A percentile compares a stretch with the other conserved stretches of the same genome.
phyloP scores from a whole-genome alignment of 2,888 invertebrate species.

The Opisthograptis luteolata region DNA sequence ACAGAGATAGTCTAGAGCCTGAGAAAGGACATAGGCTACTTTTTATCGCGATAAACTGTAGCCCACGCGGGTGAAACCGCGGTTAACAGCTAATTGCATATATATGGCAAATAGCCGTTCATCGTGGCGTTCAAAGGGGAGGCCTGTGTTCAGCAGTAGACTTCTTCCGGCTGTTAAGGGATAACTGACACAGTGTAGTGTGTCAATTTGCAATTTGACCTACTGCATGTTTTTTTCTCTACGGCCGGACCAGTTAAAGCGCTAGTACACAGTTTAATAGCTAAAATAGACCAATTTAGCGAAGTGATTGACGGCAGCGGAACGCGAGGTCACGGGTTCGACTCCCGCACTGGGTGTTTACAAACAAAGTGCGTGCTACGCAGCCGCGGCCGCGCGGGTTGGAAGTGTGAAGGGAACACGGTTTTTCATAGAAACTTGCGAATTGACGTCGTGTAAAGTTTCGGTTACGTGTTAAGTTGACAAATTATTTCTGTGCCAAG shows the following conservation, averaged over 20 bases:
- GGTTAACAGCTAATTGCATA: too few relatives aligned
- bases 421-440: slow-evolving; percentile 2
- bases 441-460: slow-evolving; percentile 1
- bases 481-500: slow-evolving; percentile 17
- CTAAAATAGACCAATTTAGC: slow-evolving; percentile 29
- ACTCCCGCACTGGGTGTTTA: slow-evolving; percentile 28
- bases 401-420: slow-evolving; percentile 1
- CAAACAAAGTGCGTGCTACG: slow-evolving; percentile 18
- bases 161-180: too few relatives aligned
- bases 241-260: slow-evolving; percentile 13
- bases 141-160: too few relatives aligned
- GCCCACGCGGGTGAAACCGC: too few relatives aligned
- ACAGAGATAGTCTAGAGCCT: too few relatives aligned
- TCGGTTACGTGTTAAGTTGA: slow-evolving; percentile 4
- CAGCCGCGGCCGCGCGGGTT: slow-evolving; percentile 1
- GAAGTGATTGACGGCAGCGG: slow-evolving; percentile 19
- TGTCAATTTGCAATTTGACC: too few relatives aligned
- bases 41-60: too few relatives aligned
- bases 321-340: slow-evolving; percentile 28
- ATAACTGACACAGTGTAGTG: too few relatives aligned
- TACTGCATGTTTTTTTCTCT: slow-evolving; percentile 12
- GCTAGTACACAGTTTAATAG: slow-evolving; percentile 19
- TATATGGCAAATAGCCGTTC: too few relatives aligned
- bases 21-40: too few relatives aligned
- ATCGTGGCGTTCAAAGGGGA: too few relatives aligned